A percentile compares a stretch with the other conserved stretches of the same genome.
Evolutionary conservation across 2,888 invertebrate species (phyloP).

Genomic region (Carterocephalus palaemon): DNA sequence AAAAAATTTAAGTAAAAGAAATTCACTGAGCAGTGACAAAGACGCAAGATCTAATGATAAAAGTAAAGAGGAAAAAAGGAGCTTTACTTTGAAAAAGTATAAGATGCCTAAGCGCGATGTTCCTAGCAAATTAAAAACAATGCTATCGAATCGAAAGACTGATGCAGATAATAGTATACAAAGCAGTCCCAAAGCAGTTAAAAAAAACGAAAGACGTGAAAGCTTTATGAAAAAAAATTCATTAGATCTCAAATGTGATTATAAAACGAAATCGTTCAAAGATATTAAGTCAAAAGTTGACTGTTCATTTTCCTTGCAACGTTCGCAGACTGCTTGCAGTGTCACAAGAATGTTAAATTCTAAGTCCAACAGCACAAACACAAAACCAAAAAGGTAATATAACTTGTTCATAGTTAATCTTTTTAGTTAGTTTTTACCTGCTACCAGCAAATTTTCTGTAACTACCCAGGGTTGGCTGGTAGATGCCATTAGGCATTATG

Average conservation of each 20-base stretch:
- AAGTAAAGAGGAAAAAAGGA: constrained; percentile 74
- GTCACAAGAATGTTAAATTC: constrained; percentile 70
- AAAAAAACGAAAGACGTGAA: constrained; percentile 86
- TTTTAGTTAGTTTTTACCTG: too few species aligned
- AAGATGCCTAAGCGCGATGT: constrained; percentile 89
- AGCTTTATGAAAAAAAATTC: constrained; percentile 62
- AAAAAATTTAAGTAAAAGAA: constrained; percentile 66
- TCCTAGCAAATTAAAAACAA: constrained; percentile 86
- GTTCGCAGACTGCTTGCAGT: constrained; percentile 72
- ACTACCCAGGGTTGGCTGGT: too few species aligned
- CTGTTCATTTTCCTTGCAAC: constrained; percentile 73
- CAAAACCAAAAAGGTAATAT: constrained; percentile 71
- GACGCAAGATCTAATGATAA: constrained; percentile 59
- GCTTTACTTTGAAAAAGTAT: constrained; percentile 81
- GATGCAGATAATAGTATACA: constrained; percentile 76
- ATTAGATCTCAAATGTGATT: constrained; percentile 87
- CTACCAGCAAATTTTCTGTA: too few species aligned
- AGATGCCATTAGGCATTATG: too few species aligned
- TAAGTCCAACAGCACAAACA: constrained; percentile 61
- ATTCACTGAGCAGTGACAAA: constrained; percentile 67
- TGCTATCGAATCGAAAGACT: constrained; percentile 80
- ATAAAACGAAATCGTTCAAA: constrained; percentile 85
- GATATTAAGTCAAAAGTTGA: constrained; percentile 93
- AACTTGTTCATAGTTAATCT: constrained; percentile 8
- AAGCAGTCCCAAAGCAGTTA: constrained; percentile 78